These are phyloP conservation scores for Andrena chrysosceles DNA, from an alignment of 2,888 invertebrate species.

Conservation along the genomic window DNA sequence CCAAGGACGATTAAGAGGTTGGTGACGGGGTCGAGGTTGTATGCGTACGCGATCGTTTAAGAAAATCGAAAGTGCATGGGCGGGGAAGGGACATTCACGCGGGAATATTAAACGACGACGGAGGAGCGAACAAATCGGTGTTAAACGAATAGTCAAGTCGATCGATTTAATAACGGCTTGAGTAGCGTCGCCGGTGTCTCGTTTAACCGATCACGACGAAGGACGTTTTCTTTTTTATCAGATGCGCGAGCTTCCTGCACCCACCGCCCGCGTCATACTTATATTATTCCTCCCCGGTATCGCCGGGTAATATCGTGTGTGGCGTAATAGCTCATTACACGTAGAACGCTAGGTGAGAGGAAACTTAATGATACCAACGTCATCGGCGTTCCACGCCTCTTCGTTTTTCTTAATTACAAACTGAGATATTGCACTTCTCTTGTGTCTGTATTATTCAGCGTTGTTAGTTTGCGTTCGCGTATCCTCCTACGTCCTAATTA, in stretches of 20 bases:
- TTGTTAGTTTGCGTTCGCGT: neutral
- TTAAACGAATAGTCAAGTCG: neutral
- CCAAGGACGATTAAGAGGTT: conserved; percentile 3
- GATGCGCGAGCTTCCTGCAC: conserved; percentile 25
- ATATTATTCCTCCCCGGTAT: conserved; percentile 23
- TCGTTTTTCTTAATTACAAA: conserved; percentile 52
- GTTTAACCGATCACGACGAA: conserved; percentile 20
- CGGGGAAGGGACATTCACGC: neutral
- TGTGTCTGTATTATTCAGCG: conserved; percentile 21
- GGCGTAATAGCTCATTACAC: conserved; percentile 61
- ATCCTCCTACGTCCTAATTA: conserved; percentile 29
- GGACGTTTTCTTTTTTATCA: conserved; percentile 21
- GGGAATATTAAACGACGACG: neutral
- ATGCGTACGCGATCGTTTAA: neutral
- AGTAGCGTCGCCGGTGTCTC: neutral
- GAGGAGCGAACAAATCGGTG: neutral
- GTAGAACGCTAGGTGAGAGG: conserved; percentile 52
- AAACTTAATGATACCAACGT: conserved; percentile 56
- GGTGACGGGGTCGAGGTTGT: neutral
- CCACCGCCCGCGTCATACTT: conserved; percentile 12
- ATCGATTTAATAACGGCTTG: neutral
- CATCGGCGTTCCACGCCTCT: conserved; percentile 56
- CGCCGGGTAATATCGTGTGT: conserved; percentile 37
- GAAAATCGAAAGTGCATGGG: conserved; percentile 9
- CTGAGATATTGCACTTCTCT: conserved; percentile 37